Conservation (phyloP, 1,140 invertebrate genomes). For the Coenobita brevimanus region DNA sequence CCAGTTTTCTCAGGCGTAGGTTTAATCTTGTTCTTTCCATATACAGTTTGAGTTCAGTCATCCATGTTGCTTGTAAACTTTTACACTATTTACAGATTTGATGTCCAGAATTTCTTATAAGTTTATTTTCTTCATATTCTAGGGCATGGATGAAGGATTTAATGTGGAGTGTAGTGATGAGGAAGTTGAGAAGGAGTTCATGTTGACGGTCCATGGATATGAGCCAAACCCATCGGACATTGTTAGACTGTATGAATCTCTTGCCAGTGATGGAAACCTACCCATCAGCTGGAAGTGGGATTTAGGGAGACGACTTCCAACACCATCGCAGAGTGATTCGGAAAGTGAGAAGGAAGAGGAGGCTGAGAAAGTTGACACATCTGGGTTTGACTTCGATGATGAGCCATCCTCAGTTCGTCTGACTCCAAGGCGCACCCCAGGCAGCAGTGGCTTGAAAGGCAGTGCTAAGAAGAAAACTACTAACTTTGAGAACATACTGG, state of each 20-base stretch:
- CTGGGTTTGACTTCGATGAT: slow-evolving; percentile 68
- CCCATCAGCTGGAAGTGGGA: slow-evolving; percentile 44
- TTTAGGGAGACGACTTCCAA: slow-evolving; percentile 39
- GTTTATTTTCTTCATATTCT: too few relatives aligned
- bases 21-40: too few relatives aligned
- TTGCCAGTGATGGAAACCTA: slow-evolving; percentile 34
- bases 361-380: slow-evolving; percentile 60
- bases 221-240: slow-evolving; percentile 43
- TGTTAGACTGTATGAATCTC: slow-evolving; percentile 42
- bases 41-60: too few relatives aligned
- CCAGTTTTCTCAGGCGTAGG: too few relatives aligned
- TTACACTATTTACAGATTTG: too few relatives aligned
- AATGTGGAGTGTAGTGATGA: too few relatives aligned
- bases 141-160: too few relatives aligned
- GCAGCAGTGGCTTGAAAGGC: slow-evolving; percentile 56
- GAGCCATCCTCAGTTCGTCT: slow-evolving; percentile 53
- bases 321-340: slow-evolving; percentile 50
- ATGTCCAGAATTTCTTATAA: too few relatives aligned
- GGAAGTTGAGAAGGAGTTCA: too few relatives aligned
- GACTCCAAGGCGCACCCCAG: slow-evolving; percentile 59
- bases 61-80: too few relatives aligned
- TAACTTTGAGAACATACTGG: slow-evolving; percentile 66
- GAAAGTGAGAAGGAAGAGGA: slow-evolving; percentile 57
- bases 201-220: too few relatives aligned
- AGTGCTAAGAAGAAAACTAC: slow-evolving; percentile 69